Base-by-base conservation (phyloP, 2,113 vertebrate genomes). In the Chelonoidis abingdonii region DNA sequence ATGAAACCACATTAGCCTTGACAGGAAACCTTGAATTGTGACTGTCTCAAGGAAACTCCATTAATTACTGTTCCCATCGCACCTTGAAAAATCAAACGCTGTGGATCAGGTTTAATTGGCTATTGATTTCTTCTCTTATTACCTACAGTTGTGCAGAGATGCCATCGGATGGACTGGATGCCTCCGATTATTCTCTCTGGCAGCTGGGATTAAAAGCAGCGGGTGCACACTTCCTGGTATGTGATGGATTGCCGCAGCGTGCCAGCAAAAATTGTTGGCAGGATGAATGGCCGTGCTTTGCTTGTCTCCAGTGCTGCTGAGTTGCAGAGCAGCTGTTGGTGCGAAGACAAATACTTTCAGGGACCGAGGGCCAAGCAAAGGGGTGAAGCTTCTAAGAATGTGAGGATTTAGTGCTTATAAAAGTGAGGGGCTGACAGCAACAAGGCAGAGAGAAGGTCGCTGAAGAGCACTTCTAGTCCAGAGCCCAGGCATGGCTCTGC, bases 61-160 rank as follows among this genome's bases (percentile, higher is more conserved):
- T 97, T 97, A 97, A 97, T 97, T 97, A 95, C 80, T 81, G 86
- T 65, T 97, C 93, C 93, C 90, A 95, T 84, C 95, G 91, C 90
- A 86, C 94, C 95, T 96, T 50, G 90, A 97, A 97, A 96, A 96
- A 98, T 97, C 96, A 98, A 97, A 97, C 87, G 80, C 89, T 86
- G 92, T 84, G 92, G 96, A 97, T 97, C 93, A 62, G 86, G 95
- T 97, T 97, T 97, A 98, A 98, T 97, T 98, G 97, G 97, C 93
- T 98, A 97, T 97, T 89, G 96, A 98, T 97, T 97, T 96, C 90
- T 94, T 96, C 93, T 89, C 96, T 93, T 97, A 96, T 97, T 97
- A 97, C 97, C 96, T 95, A 97, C 5, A 14, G 90, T 92, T 95
- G 95, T 86, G 90, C 94, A 85, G 88, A 92, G 93, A 92, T 92